phyloP scores from a whole-genome alignment of 1,140 invertebrate species.

The Schmidtea mediterranea region DNA sequence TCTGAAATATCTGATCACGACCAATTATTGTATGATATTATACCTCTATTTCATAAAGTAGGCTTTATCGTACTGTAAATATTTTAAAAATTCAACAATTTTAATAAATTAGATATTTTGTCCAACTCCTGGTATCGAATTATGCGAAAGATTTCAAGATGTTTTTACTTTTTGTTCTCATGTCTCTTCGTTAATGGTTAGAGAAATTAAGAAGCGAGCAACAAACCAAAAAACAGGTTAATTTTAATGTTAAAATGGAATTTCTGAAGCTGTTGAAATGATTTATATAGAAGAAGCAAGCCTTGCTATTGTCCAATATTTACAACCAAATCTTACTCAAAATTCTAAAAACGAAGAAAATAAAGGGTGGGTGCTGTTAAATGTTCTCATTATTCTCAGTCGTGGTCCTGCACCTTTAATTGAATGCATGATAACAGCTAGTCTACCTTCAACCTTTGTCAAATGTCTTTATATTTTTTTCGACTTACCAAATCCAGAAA shows the following conservation, averaged over 20 bases:
- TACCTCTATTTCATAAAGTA: too few relatives aligned
- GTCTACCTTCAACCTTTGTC: slow-evolving; percentile 52
- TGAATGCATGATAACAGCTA: too few relatives aligned
- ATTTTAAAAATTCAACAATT: too few relatives aligned
- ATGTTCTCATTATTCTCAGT: too few relatives aligned
- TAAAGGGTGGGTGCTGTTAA: slow-evolving; percentile 80
- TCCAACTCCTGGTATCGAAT: too few relatives aligned
- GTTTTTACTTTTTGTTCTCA: slow-evolving; percentile 68
- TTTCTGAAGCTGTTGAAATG: background rate
- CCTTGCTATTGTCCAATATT: slow-evolving; percentile 72
- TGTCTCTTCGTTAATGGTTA: slow-evolving; percentile 73
- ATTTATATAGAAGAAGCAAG: slow-evolving; percentile 47
- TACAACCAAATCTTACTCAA: slow-evolving; percentile 39
- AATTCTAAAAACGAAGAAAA: slow-evolving; percentile 46
- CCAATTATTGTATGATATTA: too few relatives aligned
- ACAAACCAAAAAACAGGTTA: slow-evolving; percentile 61
- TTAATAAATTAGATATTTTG: too few relatives aligned
- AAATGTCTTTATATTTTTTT: slow-evolving; percentile 33
- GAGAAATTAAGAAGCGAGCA: slow-evolving; percentile 63
- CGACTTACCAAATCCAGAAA: slow-evolving; percentile 39
- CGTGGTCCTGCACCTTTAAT: too few relatives aligned
- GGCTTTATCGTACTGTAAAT: too few relatives aligned
- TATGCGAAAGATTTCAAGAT: slow-evolving; percentile 41
- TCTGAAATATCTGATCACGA: too few relatives aligned
- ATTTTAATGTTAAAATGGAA: background rate